Evolutionary conservation across 2,888 invertebrate species (phyloP), one percentile per base, ranked within the genome.

Genomic region (Lasiommata megera): DNA sequence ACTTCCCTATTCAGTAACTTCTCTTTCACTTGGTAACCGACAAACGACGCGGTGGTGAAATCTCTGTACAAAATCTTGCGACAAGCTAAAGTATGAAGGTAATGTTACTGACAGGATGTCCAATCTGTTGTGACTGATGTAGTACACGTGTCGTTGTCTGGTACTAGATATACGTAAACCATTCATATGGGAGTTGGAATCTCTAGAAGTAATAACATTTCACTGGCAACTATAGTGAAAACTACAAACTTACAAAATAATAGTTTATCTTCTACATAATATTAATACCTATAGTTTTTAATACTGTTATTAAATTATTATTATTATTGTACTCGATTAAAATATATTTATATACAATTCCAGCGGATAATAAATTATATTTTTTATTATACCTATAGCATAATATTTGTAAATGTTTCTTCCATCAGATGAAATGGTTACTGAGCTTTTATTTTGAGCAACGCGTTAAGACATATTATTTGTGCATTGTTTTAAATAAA

Each of bases 381-480:
- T 43, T n/a, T 14, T n/a, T 43, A 12, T 9, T n/a, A n/a, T 23
- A 12, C 8, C 7, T 46, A n/a, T 34, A 14, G 12, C 6, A 6
- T 9, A 14, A 29, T 43, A 23, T n/a, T 11, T 43, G 23, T 12
- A 29, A 7, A 40, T 40, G 11, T 1, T 40, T 23, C 5, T 16
- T 40, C 16, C 46, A 46, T 46, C 46, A 17, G 18, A 34, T 41
- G 34, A 40, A 34, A 34, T 28, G 23, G 23, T 23, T 23, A 37
- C 40, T 63, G 62, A 63, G 62, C 61, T 54, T 23, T 52, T 34
- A 28, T 28, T 36, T 56, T 56, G 56, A 56, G 56, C 56, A 56
- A 56, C 36, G 40, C 38, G n/a, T n/a, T 23, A 2, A 23, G 3
- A 5, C 23, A 23, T 23, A 5, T 23, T 3, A 23, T 3, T 3